Evolutionary conservation across 2,113 vertebrate genomes (phyloP), one percentile per base, ranked within the genome.

Genomic region (Phrynocephalus versicolor): DNA sequence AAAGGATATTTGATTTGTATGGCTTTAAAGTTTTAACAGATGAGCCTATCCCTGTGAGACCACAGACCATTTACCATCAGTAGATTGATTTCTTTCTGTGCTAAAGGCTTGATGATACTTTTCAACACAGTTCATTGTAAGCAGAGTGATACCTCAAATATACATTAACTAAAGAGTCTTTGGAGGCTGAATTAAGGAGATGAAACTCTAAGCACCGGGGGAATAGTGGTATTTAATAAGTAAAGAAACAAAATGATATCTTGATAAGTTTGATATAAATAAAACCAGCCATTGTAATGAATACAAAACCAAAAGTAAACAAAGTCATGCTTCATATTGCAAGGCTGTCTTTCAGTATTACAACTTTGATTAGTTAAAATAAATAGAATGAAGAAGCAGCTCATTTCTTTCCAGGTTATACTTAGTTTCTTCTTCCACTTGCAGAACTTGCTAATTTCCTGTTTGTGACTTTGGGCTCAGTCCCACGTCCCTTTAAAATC

Each of bases 1-100:
- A 90, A 93, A 94, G 78, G 76, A 86, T 93, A 93, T 95, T 92
- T 94, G 78, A 92, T 91, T 92, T 92, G 65, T 92, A 90, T 90
- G 82, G 81, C 81, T 94, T 95, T 91, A 94, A 90, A 91, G 92
- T 94, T 95, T 94, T 94, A 93, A 92, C 84, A 94, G 91, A 92
- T 93, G 88, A 91, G 73, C 88, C 79, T 93, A 88, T 89, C 45
- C 89, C 87, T 93, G 14, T 89, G 93, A 94, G 94, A 91, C 74
- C 81, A 90, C 71, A 94, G 91, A 87, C 78, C 79, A 91, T 93
- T 94, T 95, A 88, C 55, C 33, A 85, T 93, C 74, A 87, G 77
- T 85, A 90, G 88, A 90, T 90, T 91, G 90, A 94, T 93, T 95
- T 95, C 78, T 93, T 95, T 94, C 89, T 84, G 25, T 92, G 86